Evolutionary conservation across 2,888 invertebrate species (phyloP), one percentile per base, ranked within the genome.

Genomic region (Drosophila macrospina): DNA sequence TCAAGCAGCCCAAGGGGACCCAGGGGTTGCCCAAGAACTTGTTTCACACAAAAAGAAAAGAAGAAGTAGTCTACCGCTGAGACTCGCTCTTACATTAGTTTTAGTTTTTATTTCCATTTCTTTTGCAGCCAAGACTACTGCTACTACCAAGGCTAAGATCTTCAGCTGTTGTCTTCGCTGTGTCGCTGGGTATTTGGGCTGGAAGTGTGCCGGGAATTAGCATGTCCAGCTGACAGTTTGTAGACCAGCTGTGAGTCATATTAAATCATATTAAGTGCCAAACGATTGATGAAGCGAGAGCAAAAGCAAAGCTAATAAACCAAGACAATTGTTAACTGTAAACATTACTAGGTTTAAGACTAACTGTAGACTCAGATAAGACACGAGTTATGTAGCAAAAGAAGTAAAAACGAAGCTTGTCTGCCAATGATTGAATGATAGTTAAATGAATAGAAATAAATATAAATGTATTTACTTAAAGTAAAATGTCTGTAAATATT

Each of bases 181-280:
- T 39, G 26, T 55, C 30, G 57, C 69, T 74, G 83, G 60, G 50
- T 66, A 54, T 85, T 82, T 73, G 76, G 70, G 47, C 68, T 56
- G 50, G 48, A 83, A 83, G 88, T 86, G 84, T 86, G 88, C 78
- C 68, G 66, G 68, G 84, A 77, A 88, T 80, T 86, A 86, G 84
- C 78, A 62, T 77, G 84, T 77, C 63, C 74, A 62, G 56, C 61
- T 30, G 63, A 62, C 60, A 69, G 85, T 67, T 74, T 69, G 59
- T 62, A 44, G 37, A 57, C 55, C 57, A 52, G 34, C 62, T 67
- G 36, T 51, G 45, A 71, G 51, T 45, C 20, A 50, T 32, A 36
- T 36, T 16, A 55, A 51, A 42, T 57, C 57, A 44, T 56, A 57
- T 62, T 50, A 57, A 50, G 28, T 62, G 62, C 30, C 69, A 55